A percentile compares a stretch with the other conserved stretches of the same genome.
Evolutionary conservation across 2,113 vertebrate genomes (phyloP).

Genomic region (Oryctolagus cuniculus): DNA sequence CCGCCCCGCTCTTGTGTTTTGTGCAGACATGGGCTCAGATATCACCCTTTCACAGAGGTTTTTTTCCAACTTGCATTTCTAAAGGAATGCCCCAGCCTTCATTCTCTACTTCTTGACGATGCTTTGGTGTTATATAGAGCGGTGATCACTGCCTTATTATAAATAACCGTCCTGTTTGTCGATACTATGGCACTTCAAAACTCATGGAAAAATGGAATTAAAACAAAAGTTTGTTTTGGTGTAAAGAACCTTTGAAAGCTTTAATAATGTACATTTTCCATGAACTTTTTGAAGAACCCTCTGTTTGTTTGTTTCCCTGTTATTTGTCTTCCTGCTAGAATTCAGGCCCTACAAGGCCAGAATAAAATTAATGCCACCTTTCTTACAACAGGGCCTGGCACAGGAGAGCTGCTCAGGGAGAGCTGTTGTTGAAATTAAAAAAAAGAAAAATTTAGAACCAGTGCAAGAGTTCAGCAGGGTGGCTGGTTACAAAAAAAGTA

Average conservation of each 20-base stretch:
- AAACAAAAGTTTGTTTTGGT: no score
- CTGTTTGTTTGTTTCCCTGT: neutral
- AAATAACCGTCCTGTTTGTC: neutral
- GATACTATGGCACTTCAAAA: neutral
- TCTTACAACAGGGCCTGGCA: neutral
- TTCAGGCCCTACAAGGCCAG: neutral
- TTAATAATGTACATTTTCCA: no score
- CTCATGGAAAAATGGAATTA: no score
- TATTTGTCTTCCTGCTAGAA: neutral
- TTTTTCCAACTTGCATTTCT: neutral
- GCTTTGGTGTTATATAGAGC: neutral
- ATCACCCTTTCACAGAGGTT: neutral
- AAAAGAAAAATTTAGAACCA: slow-evolving; percentile 17
- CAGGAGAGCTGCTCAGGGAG: neutral
- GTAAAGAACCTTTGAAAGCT: no score
- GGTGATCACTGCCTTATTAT: neutral
- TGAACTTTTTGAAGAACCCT: no score
- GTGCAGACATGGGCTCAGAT: neutral
- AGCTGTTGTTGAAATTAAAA: slow-evolving; percentile 35
- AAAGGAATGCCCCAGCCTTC: neutral
- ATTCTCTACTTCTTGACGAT: neutral
- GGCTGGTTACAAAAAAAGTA: neutral
- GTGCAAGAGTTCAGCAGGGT: neutral
- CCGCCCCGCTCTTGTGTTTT: neutral
- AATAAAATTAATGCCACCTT: neutral